Evolutionary conservation across 2,888 invertebrate species (phyloP).

Genomic region (Acleris literana): DNA sequence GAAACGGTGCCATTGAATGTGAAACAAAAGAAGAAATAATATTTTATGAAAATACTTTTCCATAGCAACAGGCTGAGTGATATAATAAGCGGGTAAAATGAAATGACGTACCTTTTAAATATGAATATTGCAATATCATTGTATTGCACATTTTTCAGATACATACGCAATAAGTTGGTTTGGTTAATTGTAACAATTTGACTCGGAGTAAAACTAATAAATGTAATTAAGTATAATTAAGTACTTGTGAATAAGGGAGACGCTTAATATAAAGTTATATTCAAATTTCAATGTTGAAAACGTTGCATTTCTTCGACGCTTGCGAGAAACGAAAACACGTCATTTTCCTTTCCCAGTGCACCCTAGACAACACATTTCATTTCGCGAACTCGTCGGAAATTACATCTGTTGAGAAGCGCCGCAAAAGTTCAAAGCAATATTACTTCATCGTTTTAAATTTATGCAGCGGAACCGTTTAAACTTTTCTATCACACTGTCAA

Average conservation of each 20-base stretch:
- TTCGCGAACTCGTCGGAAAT: conserved; percentile 26
- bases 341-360: neutral
- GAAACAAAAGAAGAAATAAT: conserved; percentile 18
- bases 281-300: no score
- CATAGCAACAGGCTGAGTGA: neutral
- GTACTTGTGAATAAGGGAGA: no score
- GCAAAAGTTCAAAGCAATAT: conserved; percentile 13
- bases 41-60: conserved; percentile 10
- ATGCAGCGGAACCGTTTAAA: no score
- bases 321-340: no score
- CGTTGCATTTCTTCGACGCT: no score
- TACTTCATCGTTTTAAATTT: neutral
- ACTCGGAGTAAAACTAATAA: no score
- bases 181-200: no score
- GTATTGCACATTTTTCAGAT: neutral
- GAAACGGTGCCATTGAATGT: conserved; percentile 23
- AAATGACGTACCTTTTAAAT: neutral
- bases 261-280: no score
- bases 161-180: no score
- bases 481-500: no score
- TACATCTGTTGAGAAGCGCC: conserved; percentile 16
- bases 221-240: no score
- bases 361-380: conserved; percentile 16
- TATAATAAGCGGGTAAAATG: neutral
- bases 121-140: neutral